phyloP scores from a whole-genome alignment of 1,140 invertebrate species.

The Drosophila watanabei region DNA sequence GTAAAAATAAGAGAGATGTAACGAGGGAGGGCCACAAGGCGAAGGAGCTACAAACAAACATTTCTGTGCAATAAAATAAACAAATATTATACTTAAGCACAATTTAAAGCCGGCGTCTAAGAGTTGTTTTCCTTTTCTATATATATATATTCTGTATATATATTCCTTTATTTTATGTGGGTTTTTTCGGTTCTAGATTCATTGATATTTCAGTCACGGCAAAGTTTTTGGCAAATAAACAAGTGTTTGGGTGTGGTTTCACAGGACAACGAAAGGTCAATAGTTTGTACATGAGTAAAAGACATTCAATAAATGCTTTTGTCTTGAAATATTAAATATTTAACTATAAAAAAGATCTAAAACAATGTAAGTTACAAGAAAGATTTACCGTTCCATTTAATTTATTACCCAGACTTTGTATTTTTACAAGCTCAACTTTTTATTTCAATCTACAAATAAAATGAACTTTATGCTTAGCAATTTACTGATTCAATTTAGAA shows the following conservation, averaged over 20 bases:
- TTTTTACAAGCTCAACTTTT: neutral
- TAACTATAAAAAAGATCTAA: neutral
- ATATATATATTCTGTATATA: neutral
- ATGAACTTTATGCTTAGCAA: too few species aligned
- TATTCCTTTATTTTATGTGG: neutral
- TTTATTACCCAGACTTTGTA: neutral
- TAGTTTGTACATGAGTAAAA: neutral
- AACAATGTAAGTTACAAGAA: neutral
- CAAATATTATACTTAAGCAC: slow-evolving; percentile 69
- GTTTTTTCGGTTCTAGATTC: neutral
- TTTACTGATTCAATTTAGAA: neutral
- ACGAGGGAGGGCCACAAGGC: too few species aligned
- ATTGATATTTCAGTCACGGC: slow-evolving; percentile 34
- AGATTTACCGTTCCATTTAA: too few species aligned
- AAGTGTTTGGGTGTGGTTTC: slow-evolving; percentile 9
- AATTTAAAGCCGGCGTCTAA: slow-evolving; percentile 45
- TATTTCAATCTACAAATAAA: neutral
- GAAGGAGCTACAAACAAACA: slow-evolving; percentile 44
- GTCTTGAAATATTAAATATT: neutral
- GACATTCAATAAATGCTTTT: neutral
- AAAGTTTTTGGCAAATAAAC: slow-evolving; percentile 21
- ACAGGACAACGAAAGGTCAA: neutral
- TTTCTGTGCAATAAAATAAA: slow-evolving; percentile 76
- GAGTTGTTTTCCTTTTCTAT: slow-evolving; percentile 9
- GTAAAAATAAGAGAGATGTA: slow-evolving; percentile 22